phyloP scores from a whole-genome alignment of 1,140 invertebrate genomes.

The Eumeta japonica region DNA sequence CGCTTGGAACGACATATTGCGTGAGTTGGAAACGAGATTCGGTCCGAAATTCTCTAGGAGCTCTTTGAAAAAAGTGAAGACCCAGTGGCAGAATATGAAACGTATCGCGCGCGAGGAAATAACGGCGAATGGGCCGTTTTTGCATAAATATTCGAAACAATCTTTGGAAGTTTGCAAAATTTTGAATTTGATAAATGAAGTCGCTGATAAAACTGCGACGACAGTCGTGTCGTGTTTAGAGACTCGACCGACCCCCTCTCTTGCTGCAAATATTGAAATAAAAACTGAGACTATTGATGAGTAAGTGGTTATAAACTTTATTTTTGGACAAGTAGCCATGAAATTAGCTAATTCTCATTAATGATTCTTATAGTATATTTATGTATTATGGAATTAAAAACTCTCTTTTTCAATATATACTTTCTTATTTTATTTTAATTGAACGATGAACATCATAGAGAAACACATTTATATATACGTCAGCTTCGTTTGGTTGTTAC shows the following conservation, averaged over 20 bases:
- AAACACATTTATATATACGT: no score
- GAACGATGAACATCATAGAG: no score
- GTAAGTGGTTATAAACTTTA: no score
- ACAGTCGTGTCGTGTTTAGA: background rate
- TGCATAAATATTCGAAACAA: slow-evolving; percentile 32
- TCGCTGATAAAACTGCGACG: slow-evolving; percentile 19
- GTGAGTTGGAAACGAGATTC: slow-evolving; percentile 30
- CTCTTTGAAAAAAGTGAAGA: slow-evolving; percentile 48
- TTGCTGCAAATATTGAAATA: slow-evolving; percentile 38
- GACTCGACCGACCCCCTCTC: background rate
- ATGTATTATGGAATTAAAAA: no score
- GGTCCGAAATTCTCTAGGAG: slow-evolving; percentile 40
- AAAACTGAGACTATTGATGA: slow-evolving; percentile 45
- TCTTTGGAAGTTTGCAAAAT: slow-evolving; percentile 44
- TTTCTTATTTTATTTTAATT: no score
- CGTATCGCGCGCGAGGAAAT: slow-evolving; percentile 47
- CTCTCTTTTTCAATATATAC: no score
- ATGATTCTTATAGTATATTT: no score
- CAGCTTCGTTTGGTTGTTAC: no score
- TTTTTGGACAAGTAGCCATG: no score
- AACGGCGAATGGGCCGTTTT: slow-evolving; percentile 21
- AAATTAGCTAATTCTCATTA: no score
- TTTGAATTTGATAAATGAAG: slow-evolving; percentile 37
- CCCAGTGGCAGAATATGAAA: slow-evolving; percentile 54
- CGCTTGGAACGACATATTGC: slow-evolving; percentile 49